Conservation (phyloP, 2,888 invertebrate genomes). For the Thysanoteuthis rhombus region DNA sequence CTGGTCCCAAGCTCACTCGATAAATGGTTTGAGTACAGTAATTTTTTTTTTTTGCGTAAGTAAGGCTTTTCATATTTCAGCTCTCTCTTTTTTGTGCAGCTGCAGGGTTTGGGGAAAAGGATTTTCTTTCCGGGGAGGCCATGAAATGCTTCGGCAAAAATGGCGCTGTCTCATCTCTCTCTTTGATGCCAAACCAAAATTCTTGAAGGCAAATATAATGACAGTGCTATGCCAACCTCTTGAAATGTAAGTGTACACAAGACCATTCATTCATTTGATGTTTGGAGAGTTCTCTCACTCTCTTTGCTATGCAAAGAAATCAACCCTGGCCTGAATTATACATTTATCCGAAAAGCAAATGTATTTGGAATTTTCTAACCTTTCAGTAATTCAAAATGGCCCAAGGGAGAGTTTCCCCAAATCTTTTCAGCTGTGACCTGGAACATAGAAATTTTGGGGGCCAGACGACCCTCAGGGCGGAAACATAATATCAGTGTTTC, state of each 20-base stretch:
- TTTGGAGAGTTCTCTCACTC: background rate
- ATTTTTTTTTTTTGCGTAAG: background rate
- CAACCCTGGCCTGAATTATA: no score
- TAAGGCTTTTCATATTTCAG: background rate
- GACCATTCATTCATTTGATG: background rate
- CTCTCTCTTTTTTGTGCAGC: background rate
- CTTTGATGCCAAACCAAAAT: background rate
- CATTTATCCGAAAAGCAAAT: no score
- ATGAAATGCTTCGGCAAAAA: background rate
- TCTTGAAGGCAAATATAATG: background rate
- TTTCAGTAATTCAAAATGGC: no score
- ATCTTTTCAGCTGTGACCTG: no score
- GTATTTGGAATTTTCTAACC: no score
- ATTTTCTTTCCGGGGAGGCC: background rate
- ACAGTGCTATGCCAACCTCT: background rate
- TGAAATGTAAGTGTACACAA: background rate
- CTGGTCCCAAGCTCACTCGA: no score
- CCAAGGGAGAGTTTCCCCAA: no score
- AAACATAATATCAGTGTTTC: background rate
- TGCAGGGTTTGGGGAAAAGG: background rate
- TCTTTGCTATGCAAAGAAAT: background rate
- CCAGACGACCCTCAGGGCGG: no score
- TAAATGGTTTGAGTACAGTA: no score
- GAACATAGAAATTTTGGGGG: no score
- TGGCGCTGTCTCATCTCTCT: background rate